phyloP scores from a whole-genome alignment of 2,888 invertebrate species.

The Heteromyza rotundicornis region DNA sequence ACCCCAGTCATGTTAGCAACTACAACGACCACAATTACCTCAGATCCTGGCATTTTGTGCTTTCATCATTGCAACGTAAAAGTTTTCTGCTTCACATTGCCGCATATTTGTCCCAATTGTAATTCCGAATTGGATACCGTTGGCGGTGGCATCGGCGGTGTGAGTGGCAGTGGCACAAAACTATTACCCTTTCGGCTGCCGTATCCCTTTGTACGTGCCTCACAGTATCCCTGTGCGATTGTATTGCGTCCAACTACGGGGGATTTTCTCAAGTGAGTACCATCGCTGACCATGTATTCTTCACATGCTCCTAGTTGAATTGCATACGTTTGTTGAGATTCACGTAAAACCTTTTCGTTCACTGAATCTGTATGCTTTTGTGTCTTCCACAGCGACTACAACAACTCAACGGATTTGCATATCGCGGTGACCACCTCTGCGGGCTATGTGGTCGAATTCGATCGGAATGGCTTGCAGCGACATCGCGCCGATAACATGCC shows the following conservation, averaged over 20 bases:
- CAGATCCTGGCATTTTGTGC: slow-evolving; percentile 84
- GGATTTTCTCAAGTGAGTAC: slow-evolving; percentile 83
- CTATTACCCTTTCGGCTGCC: slow-evolving; percentile 84
- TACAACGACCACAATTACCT: slow-evolving; percentile 57
- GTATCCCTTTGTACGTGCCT: slow-evolving; percentile 84
- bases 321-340: slow-evolving; percentile 5
- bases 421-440: slow-evolving; percentile 87
- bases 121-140: slow-evolving; percentile 66
- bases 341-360: background rate
- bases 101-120: slow-evolving; percentile 81
- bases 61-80: slow-evolving; percentile 87
- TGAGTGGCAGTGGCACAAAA: slow-evolving; percentile 56
- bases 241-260: slow-evolving; percentile 88
- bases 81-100: slow-evolving; percentile 82
- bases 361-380: slow-evolving; percentile 10
- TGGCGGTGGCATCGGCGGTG: slow-evolving; percentile 26
- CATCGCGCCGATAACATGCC: slow-evolving; percentile 56
- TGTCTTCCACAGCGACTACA: slow-evolving; percentile 73
- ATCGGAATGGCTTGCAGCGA: slow-evolving; percentile 74
- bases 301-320: background rate
- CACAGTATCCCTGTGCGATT: slow-evolving; percentile 79
- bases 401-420: slow-evolving; percentile 83
- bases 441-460: slow-evolving; percentile 83
- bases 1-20: slow-evolving; percentile 44
- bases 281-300: background rate